Evolutionary conservation across 1,140 invertebrate species (phyloP), one percentile per base, ranked within the genome.

Genomic region (Drosophila murphyi): DNA sequence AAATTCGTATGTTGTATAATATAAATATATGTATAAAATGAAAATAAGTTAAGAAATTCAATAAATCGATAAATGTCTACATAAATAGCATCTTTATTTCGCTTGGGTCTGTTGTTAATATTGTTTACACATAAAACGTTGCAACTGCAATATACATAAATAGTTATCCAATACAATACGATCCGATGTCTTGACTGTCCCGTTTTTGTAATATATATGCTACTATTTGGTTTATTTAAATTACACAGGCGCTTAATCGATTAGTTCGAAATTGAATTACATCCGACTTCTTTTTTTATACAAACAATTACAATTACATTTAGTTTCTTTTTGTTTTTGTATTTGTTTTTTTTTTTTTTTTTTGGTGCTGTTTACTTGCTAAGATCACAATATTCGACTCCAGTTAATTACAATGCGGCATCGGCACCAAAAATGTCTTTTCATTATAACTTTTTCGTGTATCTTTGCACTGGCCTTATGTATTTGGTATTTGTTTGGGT

Each of bases 301-400:
- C 4, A 48, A 48, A 60, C 32, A 60, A 35, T 48, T 60, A 60
- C 45, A 75, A 52, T 57, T 63, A 43, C 20, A 54, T 64, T 59
- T 35, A 10, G 34, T 45, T 51, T 47, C 8, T 37, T 28, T 54
- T 31, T 55, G 12, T 12, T 52, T 39, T 29, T 35, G 12, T 72
- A 6, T 35, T 37, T 28, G 39, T 61, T 54, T 54, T 7, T 37
- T 70, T 48, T 39, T 12, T 54, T 45, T 7, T 57, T 60, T 39
- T 64, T 60, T 64, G 73, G 73, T 76, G 69, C 54, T 60, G 47
- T 75, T 68, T 68, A 72, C 73, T 67, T 79, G 68, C 76, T 79
- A 79, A 76, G 59, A 79, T 79, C 76, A 79, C 76, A 79, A 72
- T 76, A 76, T 69, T 75, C 68, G 63, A 73, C 74, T 76, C 57